phyloP scores from a whole-genome alignment of 2,113 vertebrate genomes.

The Pteropus alecto region DNA sequence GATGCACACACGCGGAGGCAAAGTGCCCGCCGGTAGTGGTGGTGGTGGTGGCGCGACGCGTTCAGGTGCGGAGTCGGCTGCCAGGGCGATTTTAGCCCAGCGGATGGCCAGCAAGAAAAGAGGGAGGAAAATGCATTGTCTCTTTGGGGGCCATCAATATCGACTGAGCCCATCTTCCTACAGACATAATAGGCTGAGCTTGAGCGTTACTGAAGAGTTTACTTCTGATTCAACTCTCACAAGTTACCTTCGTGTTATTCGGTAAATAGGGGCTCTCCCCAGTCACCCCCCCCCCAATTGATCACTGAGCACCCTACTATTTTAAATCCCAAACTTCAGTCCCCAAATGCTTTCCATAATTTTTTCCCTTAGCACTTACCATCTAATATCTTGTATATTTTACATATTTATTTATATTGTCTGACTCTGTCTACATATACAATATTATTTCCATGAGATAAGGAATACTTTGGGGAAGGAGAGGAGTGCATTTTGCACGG shows the following conservation, averaged over 20 bases:
- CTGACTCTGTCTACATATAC: background rate
- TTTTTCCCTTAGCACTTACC: background rate
- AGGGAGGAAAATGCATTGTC: background rate
- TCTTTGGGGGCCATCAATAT: background rate
- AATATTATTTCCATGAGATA: background rate
- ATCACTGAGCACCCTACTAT: background rate
- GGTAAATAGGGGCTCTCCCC: background rate
- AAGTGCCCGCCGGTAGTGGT: background rate
- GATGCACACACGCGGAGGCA: background rate
- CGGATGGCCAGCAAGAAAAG: background rate
- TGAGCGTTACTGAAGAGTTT: conserved; percentile 40
- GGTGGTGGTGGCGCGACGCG: background rate
- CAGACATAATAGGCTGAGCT: background rate
- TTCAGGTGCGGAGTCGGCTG: background rate
- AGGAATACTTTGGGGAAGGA: background rate
- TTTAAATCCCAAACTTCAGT: background rate
- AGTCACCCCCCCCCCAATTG: background rate
- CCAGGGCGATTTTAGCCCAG: background rate
- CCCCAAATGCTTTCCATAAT: background rate
- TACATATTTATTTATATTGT: background rate
- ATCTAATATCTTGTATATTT: background rate
- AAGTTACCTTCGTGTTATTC: background rate
- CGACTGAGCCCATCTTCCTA: background rate
- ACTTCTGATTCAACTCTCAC: background rate
- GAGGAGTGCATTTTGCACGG: background rate